Evolutionary conservation across 2,888 invertebrate genomes (phyloP).

Genomic region (Drosophila maculinotata): DNA sequence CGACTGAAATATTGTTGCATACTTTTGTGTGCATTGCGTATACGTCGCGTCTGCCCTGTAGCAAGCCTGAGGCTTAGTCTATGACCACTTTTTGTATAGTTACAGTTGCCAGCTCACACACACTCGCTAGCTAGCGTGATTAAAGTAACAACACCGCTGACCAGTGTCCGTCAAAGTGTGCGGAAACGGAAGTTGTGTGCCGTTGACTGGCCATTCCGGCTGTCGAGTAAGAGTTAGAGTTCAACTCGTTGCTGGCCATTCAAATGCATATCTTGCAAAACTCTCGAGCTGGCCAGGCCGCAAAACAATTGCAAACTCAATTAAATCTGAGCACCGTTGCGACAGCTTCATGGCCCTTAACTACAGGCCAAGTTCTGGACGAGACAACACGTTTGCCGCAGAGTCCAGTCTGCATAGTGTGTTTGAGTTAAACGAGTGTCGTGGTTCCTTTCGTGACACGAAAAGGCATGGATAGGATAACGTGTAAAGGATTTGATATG

Average conservation of each 20-base stretch:
- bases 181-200: slow-evolving; percentile 41
- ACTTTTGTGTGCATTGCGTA: slow-evolving; percentile 57
- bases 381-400: slow-evolving; percentile 13
- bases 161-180: slow-evolving; percentile 41
- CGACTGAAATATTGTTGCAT: slow-evolving; percentile 44
- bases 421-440: not conserved
- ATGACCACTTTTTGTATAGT: slow-evolving; percentile 3
- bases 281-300: slow-evolving; percentile 52
- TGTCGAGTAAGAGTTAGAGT: slow-evolving; percentile 40
- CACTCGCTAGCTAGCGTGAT: slow-evolving; percentile 51
- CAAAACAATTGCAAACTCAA: slow-evolving; percentile 81
- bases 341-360: slow-evolving; percentile 59
- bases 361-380: slow-evolving; percentile 58
- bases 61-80: no score
- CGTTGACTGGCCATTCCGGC: slow-evolving; percentile 10
- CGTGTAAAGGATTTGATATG: no score
- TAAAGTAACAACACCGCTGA: slow-evolving; percentile 52
- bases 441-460: not conserved
- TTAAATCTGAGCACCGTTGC: slow-evolving; percentile 76
- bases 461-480: no score
- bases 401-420: not conserved
- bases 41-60: slow-evolving; percentile 29
- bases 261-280: slow-evolving; percentile 56
- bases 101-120: not conserved
- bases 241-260: slow-evolving; percentile 36